phyloP scores from a whole-genome alignment of 2,888 invertebrate genomes.

The Sesamia inferens region DNA sequence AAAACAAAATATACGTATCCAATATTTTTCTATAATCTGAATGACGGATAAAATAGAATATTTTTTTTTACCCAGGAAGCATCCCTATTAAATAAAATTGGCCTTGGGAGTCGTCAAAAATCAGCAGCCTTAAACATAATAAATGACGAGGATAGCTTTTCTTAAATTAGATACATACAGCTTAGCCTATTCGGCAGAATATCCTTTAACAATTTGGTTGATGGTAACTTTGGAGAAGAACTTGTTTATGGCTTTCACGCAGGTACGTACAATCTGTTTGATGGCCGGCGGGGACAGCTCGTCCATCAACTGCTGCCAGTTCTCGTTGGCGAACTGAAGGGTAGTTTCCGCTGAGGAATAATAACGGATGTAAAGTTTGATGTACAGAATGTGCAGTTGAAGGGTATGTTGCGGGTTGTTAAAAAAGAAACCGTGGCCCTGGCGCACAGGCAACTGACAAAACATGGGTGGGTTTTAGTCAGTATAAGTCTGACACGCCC shows the following conservation, averaged over 20 bases:
- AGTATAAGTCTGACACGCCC: too few species aligned
- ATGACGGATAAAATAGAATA: too few species aligned
- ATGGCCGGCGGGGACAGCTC: constrained; percentile 85
- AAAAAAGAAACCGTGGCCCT: too few species aligned
- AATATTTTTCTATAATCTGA: too few species aligned
- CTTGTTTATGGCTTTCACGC: constrained; percentile 84
- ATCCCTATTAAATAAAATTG: background rate
- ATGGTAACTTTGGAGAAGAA: constrained; percentile 80
- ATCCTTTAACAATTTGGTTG: constrained; percentile 73
- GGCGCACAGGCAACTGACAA: too few species aligned
- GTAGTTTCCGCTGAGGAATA: constrained; percentile 81
- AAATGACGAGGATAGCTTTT: background rate
- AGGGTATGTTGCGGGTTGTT: background rate
- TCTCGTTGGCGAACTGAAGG: constrained; percentile 83
- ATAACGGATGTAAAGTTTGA: background rate
- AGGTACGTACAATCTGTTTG: constrained; percentile 83
- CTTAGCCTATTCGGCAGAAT: constrained; percentile 57
- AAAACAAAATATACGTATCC: too few species aligned
- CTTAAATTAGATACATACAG: constrained; percentile 31
- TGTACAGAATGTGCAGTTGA: background rate
- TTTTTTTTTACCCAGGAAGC: too few species aligned
- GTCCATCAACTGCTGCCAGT: constrained; percentile 87
- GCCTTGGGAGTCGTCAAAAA: background rate
- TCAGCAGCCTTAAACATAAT: background rate
- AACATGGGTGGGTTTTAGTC: too few species aligned